Evolutionary conservation across 2,797 vertebrate genomes (phyloP).

Genomic region (Pteropus rufus): DNA sequence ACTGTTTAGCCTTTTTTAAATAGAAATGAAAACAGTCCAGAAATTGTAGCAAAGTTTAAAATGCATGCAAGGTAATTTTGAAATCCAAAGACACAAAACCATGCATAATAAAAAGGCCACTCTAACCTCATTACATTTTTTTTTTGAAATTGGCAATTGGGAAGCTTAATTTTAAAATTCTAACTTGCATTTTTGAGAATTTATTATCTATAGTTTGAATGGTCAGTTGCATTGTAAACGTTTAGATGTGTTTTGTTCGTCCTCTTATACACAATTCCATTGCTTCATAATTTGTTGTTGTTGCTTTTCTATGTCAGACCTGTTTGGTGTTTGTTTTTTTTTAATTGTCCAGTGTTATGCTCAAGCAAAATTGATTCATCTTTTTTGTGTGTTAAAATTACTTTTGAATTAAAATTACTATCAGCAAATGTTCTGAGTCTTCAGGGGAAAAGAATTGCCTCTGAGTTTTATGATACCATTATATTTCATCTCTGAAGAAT

Average conservation of each 20-base stretch:
- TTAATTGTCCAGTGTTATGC: conserved; percentile 59
- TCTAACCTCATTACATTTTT: conserved; percentile 69
- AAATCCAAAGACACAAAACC: conserved; percentile 82
- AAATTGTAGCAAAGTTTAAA: conserved; percentile 84
- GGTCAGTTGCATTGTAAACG: background rate
- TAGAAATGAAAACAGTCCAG: conserved; percentile 82
- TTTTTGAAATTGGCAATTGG: conserved; percentile 72
- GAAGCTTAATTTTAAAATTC: conserved; percentile 78
- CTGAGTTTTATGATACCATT: conserved; percentile 64
- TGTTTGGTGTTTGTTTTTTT: conserved; percentile 37
- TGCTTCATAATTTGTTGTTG: conserved; percentile 64
- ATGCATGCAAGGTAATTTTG: conserved; percentile 80
- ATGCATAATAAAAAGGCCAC: conserved; percentile 79
- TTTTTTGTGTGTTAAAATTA: conserved; percentile 60
- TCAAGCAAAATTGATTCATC: conserved; percentile 74
- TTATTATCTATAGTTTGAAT: conserved; percentile 64
- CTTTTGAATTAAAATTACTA: conserved; percentile 79
- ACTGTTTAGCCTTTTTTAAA: conserved; percentile 80
- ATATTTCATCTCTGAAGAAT: conserved; percentile 65
- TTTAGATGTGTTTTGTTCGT: conserved; percentile 30
- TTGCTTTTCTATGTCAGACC: conserved; percentile 76
- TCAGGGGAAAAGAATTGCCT: conserved; percentile 71
- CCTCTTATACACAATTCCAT: conserved; percentile 61
- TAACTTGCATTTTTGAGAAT: conserved; percentile 70
- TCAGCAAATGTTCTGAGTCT: conserved; percentile 74